These are phyloP conservation scores for Polymixis flavicincta DNA, from an alignment of 2,888 invertebrate genomes.

Conservation along the genomic window DNA sequence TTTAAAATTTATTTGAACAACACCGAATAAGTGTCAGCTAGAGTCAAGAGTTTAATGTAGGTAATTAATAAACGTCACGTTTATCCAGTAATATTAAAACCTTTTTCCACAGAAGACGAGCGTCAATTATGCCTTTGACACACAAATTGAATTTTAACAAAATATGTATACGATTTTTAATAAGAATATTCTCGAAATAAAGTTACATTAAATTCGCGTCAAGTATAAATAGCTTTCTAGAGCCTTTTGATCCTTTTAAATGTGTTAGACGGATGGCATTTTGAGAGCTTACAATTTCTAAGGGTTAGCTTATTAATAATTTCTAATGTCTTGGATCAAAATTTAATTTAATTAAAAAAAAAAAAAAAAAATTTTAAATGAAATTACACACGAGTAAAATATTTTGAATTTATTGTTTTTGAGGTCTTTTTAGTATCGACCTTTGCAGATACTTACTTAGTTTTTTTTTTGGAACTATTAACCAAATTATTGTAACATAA, in stretches of 20 bases:
- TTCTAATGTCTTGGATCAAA: background rate
- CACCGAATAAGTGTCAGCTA: slow-evolving; percentile 13
- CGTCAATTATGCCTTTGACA: slow-evolving; percentile 40
- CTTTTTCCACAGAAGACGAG: slow-evolving; percentile 15
- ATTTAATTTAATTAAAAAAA: background rate
- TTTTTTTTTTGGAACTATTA: too few species aligned
- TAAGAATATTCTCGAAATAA: slow-evolving; percentile 33
- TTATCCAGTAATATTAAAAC: slow-evolving; percentile 3
- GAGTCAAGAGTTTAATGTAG: background rate
- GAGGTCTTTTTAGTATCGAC: too few species aligned
- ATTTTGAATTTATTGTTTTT: background rate
- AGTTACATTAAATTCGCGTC: slow-evolving; percentile 33
- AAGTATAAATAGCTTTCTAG: slow-evolving; percentile 36
- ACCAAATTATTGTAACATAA: too few species aligned
- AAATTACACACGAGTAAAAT: background rate
- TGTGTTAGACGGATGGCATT: slow-evolving; percentile 17
- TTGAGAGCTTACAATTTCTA: slow-evolving; percentile 3
- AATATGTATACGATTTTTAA: slow-evolving; percentile 17
- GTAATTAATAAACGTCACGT: background rate
- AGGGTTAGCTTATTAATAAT: slow-evolving; percentile 22
- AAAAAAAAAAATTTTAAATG: too few species aligned
- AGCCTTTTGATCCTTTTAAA: slow-evolving; percentile 40
- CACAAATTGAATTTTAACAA: slow-evolving; percentile 41
- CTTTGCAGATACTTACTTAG: too few species aligned
- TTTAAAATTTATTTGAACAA: slow-evolving; percentile 3